Evolutionary conservation across 2,113 vertebrate genomes (phyloP), one percentile per base, ranked within the genome.

Genomic region (Canis aureus): DNA sequence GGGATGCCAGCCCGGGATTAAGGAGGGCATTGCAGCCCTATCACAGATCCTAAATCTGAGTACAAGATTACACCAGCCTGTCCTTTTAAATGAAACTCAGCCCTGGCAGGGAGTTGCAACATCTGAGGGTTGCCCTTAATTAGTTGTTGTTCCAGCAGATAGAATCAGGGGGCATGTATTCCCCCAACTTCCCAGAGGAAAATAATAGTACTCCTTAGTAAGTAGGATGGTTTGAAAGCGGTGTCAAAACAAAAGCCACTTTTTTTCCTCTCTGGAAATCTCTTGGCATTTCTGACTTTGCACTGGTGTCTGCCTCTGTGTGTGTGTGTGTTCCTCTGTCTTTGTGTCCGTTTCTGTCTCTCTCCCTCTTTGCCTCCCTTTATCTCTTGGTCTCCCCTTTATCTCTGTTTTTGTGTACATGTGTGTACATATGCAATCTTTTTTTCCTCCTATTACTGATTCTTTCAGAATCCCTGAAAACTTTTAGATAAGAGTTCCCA

Each of bases 241-340:
- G 35, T 97, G 94, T 97, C 97, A 97, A 98, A 97, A 98, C 94
- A 96, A 83, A 90, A 88, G 95, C 51, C 53, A n/a, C 71, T 71
- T 43, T 43, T 91, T 38, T 12, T 49, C 38, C 69, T 91, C 84
- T 80, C 62, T 92, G 73, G 57, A 89, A 96, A 89, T 64, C 85
- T 88, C 82, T 93, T n/a, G 10, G 64, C 43, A 53, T 93, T 87
- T 95, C 53, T 93, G 67, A 87, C 55, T 88, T 96, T 92, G 17
- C 59, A 55, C 76, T 19, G 91, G 66, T 76, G 8, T 5, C 74
- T 82, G 43, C 20, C 11, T 38, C 25, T 62, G 32, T 62, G 17
- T 76, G 25, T 64, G 25, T 86, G 57, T 83, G 4, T 29, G 35
- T 89, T 69, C 32, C 67, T 69, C 55, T n/a, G 64, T 25, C 16